Evolutionary conservation across 2,888 invertebrate genomes (phyloP).

Genomic region (Drosophila neonasuta): DNA sequence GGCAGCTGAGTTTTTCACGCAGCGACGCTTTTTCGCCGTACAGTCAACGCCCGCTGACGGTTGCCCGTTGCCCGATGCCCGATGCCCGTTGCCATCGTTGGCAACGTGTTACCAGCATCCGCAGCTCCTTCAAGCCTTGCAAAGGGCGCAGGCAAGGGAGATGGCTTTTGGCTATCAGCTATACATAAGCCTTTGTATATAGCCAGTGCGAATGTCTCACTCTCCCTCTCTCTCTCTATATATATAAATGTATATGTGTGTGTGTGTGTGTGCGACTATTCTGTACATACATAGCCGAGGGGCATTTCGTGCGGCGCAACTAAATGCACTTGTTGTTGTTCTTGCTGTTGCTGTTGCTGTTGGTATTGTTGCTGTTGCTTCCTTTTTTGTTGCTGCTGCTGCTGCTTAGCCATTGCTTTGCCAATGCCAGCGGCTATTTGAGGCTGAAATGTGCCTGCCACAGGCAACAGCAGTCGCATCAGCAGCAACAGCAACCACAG

Average conservation of each 20-base stretch:
- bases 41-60: constrained; percentile 54
- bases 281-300: constrained; percentile 40
- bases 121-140: constrained; percentile 65
- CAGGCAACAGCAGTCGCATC: constrained; percentile 39
- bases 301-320: constrained; percentile 67
- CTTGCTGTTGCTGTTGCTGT: constrained; percentile 44
- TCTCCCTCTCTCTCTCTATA: background rate
- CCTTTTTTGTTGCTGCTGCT: constrained; percentile 39
- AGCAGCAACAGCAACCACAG: constrained; percentile 16
- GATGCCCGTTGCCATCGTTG: constrained; percentile 9
- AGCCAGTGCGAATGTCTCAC: constrained; percentile 22
- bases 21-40: constrained; percentile 73
- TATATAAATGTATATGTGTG: constrained; percentile 18
- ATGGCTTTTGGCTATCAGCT: constrained; percentile 12
- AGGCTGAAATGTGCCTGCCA: constrained; percentile 59
- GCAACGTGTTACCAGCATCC: constrained; percentile 60
- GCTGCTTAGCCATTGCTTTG: constrained; percentile 62
- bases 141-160: background rate
- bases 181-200: constrained; percentile 67
- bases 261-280: constrained; percentile 39
- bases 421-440: constrained; percentile 63
- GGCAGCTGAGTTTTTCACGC: constrained; percentile 68
- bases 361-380: constrained; percentile 31
- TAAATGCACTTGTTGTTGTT: constrained; percentile 71
- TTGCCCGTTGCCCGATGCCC: too few relatives aligned